Evolutionary conservation across 1,140 invertebrate species (phyloP), one percentile per base, ranked within the genome.

Genomic region (Papilio dardanus): DNA sequence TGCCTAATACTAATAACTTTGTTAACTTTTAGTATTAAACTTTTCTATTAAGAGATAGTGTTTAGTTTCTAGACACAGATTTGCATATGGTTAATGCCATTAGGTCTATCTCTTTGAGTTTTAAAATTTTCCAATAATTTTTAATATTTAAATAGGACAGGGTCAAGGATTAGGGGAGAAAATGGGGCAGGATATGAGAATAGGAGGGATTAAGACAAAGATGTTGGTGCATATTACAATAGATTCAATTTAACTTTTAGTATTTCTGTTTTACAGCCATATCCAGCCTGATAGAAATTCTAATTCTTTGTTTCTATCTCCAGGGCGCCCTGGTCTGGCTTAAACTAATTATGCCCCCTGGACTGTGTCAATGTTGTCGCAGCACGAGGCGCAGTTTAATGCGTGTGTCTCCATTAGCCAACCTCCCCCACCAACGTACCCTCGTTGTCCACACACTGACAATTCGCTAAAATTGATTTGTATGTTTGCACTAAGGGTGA

Each of bases 391-490:
- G 54, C 82, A 74, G 78, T 85, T 85, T 86, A 85, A 86, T 87
- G 82, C 86, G 78, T 82, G 83, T 83, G 84, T 86, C 86, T 87
- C 86, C 86, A 87, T 87, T 87, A 87, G 81, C 42, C 74, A 69
- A 78, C 80, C 86, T 84, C 83, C 77, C 74, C 82, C 42, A 42
- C 42, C 42, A 46, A n/a, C 78, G n/a, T n/a, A n/a, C 86, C 84
- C 83, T 81, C 80, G 83, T 77, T 58, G 80, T 81, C 77, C 78
- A 78, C 75, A 78, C 75, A 75, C 79, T 80, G 79, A 84, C 81
- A 81, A 84, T 81, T 87, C 81, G 84, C 84, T 77, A 83, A 87
- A 87, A 87, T 87, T 87, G 86, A 87, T 87, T 86, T 84, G 82
- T 83, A 83, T 79, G 78, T 82, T 82, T 82, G 79, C 75, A 76